Base-by-base conservation (phyloP, 2,888 invertebrate genomes). In the Cactoblastis cactorum region DNA sequence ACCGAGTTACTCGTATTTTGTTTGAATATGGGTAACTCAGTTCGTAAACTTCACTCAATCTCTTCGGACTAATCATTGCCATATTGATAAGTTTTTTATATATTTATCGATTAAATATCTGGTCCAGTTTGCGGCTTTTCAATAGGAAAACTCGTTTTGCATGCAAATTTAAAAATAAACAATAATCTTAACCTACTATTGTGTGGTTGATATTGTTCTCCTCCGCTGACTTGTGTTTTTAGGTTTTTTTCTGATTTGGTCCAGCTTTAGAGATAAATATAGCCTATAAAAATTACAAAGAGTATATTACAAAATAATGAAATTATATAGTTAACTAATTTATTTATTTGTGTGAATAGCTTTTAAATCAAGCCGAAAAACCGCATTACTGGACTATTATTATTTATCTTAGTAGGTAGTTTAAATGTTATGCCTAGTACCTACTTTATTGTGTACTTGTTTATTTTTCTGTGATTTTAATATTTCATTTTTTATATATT, bases 21-120 rank as follows among this genome's bases (percentile, higher is more conserved):
- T 28, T 6, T 28, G 8, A 28, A 9, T 28, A 9, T 28, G 28
- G 9, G 1, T 28, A 8, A 9, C 1, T 28, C 8, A 6, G 3
- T 1, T 28, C 9, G 9, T 28, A 18, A 32, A 45, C 9, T 11
- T 14, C 18, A 15, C n/a, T 47, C 15, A 14, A 54, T 51, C 50
- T 43, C 63, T 72, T 82, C 84, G 84, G 84, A 84, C 83, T 84
- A 79, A 59, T 78, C 82, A 83, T 80, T 87, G 83, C 90, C 83
- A 84, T 87, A 74, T 53, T 33, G 45, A 53, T 56, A 53, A 49
- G 49, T 54, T 47, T 54, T 53, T 53, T 49, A n/a, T 24, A 34
- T 41, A 22, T 49, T 49, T 34, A 34, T 33, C 59, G 56, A 67
- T 43, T 38, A 49, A 19, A 49, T 33, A 1, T 22, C 24, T 49